Evolutionary conservation across 2,113 vertebrate genomes (phyloP).

Genomic region (Grus americana): DNA sequence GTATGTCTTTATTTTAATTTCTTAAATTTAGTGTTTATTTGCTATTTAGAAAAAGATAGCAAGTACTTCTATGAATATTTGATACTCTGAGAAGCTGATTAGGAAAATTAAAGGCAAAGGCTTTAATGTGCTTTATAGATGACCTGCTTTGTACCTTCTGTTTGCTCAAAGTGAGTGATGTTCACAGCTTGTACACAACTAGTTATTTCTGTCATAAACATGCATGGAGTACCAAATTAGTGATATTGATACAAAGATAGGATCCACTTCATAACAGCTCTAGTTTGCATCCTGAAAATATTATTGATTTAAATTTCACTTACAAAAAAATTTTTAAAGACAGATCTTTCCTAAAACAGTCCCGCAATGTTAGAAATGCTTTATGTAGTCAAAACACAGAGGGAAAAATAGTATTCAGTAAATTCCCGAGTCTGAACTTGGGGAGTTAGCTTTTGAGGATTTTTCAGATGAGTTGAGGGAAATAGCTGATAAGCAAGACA

Average conservation of each 20-base stretch:
- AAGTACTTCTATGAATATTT: neutral
- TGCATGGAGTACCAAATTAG: neutral
- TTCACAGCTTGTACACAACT: neutral
- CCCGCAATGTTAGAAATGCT: neutral
- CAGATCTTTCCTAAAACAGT: neutral
- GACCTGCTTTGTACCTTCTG: neutral
- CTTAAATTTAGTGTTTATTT: neutral
- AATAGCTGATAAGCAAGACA: neutral
- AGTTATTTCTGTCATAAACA: neutral
- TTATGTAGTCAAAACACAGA: neutral
- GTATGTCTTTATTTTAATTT: neutral
- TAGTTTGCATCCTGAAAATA: neutral
- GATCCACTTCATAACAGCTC: neutral
- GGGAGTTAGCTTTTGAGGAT: neutral
- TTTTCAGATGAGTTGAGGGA: neutral
- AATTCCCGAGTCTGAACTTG: neutral
- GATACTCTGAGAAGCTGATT: neutral
- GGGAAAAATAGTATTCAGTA: neutral
- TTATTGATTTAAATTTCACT: neutral
- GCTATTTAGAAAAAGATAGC: neutral
- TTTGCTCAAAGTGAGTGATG: neutral
- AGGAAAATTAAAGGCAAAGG: neutral
- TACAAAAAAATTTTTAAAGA: neutral
- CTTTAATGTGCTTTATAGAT: neutral
- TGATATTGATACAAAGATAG: neutral